A percentile compares a stretch with the other conserved stretches of the same genome.
Evolutionary conservation across 2,888 invertebrate genomes (phyloP).

Genomic region (Orgyia antiqua): DNA sequence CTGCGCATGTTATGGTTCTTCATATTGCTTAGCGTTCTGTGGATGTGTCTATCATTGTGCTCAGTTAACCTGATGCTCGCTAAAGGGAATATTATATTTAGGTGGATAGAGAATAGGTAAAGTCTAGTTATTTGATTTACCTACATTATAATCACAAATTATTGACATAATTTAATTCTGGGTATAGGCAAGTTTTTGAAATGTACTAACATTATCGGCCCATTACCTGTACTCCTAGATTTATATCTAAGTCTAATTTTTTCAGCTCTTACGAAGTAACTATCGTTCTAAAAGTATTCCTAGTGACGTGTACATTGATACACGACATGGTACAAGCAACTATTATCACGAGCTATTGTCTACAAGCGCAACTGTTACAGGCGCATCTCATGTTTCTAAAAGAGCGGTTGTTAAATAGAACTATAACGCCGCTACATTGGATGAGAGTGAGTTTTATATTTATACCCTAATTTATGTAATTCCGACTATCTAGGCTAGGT

Average conservation of each 20-base stretch:
- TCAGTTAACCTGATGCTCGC: constrained; percentile 82
- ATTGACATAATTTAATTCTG: no score
- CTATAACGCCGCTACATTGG: constrained; percentile 85
- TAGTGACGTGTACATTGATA: constrained; percentile 83
- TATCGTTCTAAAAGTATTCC: constrained; percentile 74
- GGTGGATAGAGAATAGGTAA: constrained; percentile 81
- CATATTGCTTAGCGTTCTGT: constrained; percentile 81
- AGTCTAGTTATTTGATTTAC: no score
- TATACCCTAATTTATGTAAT: neutral
- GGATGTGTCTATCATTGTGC: constrained; percentile 83
- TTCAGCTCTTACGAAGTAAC: constrained; percentile 70
- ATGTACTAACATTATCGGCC: no score
- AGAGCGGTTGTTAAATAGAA: constrained; percentile 84
- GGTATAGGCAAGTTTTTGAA: no score
- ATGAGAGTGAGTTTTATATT: constrained; percentile 82
- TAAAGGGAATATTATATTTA: constrained; percentile 79
- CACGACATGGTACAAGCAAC: constrained; percentile 92
- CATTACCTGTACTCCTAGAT: no score
- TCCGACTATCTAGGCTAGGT: neutral
- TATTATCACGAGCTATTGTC: constrained; percentile 88
- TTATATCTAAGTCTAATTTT: no score
- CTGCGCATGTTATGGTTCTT: constrained; percentile 86
- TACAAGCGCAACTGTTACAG: constrained; percentile 87
- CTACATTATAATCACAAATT: no score
- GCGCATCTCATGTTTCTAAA: constrained; percentile 85